phyloP scores from a whole-genome alignment of 2,797 vertebrate genomes.

The Diglossa cyanea region DNA sequence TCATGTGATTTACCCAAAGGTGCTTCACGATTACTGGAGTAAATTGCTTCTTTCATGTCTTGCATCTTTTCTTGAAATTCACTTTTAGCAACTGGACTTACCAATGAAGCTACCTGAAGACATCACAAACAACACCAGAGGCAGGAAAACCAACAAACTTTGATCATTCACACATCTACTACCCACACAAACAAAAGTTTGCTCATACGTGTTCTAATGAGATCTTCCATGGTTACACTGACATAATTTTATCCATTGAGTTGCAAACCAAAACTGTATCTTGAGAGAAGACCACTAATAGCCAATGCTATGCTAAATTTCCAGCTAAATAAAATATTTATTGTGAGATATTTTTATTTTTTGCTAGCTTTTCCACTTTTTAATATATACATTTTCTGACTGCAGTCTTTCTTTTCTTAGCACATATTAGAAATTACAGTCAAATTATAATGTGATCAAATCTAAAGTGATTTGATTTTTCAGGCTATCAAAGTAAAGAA shows the following conservation, averaged over 20 bases:
- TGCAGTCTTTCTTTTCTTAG: not conserved
- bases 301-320: not conserved
- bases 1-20: conserved; percentile 80
- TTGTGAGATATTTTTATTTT: not conserved
- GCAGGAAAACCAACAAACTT: not conserved
- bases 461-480: not conserved
- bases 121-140: conserved; percentile 27
- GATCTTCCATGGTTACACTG: not conserved
- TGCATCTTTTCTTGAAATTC: conserved; percentile 80
- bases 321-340: not conserved
- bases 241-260: not conserved
- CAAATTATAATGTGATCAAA: not conserved
- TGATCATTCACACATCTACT: not conserved
- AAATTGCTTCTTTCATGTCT: conserved; percentile 77
- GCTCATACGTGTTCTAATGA: not conserved
- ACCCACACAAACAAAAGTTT: not conserved
- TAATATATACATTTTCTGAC: not conserved
- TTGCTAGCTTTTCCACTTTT: not conserved
- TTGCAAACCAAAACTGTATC: not conserved
- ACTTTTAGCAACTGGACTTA: conserved; percentile 79
- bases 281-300: not conserved
- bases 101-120: conserved; percentile 72
- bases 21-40: conserved; percentile 71
- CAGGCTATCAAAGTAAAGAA: not conserved
- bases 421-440: not conserved